Base-by-base conservation (phyloP, 2,888 invertebrate species). In the Drosophila bunnanda region DNA sequence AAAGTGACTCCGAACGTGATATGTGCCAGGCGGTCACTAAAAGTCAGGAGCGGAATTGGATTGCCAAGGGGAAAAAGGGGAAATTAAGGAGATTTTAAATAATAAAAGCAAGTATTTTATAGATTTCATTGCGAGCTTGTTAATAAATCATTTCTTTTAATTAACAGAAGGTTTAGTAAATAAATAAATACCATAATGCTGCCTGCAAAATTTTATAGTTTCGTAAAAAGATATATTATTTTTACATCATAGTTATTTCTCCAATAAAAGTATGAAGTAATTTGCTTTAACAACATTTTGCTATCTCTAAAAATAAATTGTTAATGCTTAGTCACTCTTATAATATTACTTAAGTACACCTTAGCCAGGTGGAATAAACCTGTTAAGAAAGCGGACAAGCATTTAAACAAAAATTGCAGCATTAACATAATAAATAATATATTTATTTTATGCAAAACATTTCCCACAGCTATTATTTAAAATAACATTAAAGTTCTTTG, bases 21-120 rank as follows among this genome's bases (percentile, higher is more conserved):
- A 56, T 72, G 57, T 72, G 71, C 71, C 66, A 72, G 44, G 75
- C 71, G 71, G 71, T 72, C 75, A 72, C 52, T 44, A 38, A 34
- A 22, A n/a, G 0, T 10, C 75, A 74, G 71, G 52, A 28, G 65
- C 75, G 71, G 36, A 74, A 0, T 36, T 36, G 0, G 6, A 0
- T 2, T 0, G 3, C 0, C 8, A 9, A 12, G 12, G 36, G n/a
- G 9, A 15, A 2, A 32, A 17, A 1, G 1, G 13, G 4, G 12
- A 20, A 20, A 20, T 34, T 34, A 15, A 32, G 2, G 13, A 30
- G 15, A 25, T 15, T 2, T 17, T 4, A n/a, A 17, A 39, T 0
- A n/a, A n/a, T 0, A 22, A 22, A 13, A n/a, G n/a, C 1, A 15
- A 8, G 2, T 8, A 9, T 44, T 44, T 15, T 2, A n/a, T 9